phyloP scores from a whole-genome alignment of 2,797 vertebrate species.

The Gephyroberyx darwinii region DNA sequence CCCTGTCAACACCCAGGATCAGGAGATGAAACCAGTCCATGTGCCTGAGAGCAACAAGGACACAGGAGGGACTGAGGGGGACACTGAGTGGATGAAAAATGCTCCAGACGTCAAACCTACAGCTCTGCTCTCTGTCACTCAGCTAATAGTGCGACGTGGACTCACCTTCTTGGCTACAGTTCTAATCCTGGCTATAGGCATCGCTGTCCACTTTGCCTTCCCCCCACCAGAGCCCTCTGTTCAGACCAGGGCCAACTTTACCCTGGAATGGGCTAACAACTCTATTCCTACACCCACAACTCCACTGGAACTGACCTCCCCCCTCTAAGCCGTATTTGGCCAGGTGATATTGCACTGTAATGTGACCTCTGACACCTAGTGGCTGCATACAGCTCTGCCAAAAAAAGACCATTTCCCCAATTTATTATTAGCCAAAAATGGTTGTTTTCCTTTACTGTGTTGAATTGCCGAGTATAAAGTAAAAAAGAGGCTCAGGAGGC shows the following conservation, averaged over 20 bases:
- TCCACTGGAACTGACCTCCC: conserved; percentile 30
- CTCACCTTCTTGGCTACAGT: conserved; percentile 60
- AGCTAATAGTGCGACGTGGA: conserved; percentile 78
- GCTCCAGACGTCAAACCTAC: conserved; percentile 28
- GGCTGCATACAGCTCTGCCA: not conserved
- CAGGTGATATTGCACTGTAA: too few relatives aligned
- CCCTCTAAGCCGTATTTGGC: conserved; percentile 34
- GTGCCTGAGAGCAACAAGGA: conserved; percentile 21
- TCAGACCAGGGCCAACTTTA: conserved; percentile 56
- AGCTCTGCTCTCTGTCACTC: conserved; percentile 49
- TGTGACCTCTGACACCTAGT: conserved; percentile 20
- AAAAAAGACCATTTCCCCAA: too few relatives aligned
- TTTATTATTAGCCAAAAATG: conserved; percentile 2
- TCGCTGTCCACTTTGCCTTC: conserved; percentile 77
- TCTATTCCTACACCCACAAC: conserved; percentile 50
- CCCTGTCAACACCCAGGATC: conserved; percentile 67
- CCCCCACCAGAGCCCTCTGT: conserved; percentile 60
- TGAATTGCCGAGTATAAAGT: not conserved
- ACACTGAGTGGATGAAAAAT: conserved; percentile 45
- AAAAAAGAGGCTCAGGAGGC: conserved; percentile 8
- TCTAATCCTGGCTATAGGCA: conserved; percentile 72
- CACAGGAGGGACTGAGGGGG: conserved; percentile 8
- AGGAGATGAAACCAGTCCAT: conserved; percentile 38
- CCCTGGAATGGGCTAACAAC: conserved; percentile 65
- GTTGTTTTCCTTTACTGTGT: not conserved